Base-by-base conservation (phyloP, 2,888 invertebrate genomes). In the Andrena dorsata region DNA sequence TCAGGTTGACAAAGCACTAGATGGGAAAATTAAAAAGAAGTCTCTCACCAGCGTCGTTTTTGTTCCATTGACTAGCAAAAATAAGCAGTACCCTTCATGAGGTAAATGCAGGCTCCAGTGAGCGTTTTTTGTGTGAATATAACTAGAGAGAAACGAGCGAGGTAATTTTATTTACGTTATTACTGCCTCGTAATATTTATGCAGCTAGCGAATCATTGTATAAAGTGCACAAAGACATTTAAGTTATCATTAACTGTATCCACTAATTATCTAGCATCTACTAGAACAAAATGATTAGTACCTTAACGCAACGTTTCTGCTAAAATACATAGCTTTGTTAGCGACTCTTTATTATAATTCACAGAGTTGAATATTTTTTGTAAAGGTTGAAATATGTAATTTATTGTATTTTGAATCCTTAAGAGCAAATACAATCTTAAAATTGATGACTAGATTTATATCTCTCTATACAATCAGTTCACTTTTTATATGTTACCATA, bases 31-130 rank as follows among this genome's bases (percentile, higher is more conserved):
- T 4, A 95, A 95, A 28, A 95, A 96, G 81, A 97, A 96, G 88
- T 96, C 96, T 58, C 95, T 99, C 10, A 98, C 99, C 98, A 98
- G 98, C 58, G 99, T 99, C 13, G 97, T 98, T 88, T 99, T 98
- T 93, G 99, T 99, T 49, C 99, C 99, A 0, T 95, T 99, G 63
- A 99, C 99, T 0, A 98, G 98, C 94, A 96, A 96, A 93, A 95
- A 96, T 26, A 95, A 95, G 78, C 97, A 97, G 92, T 96, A 96
- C 95, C 95, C 96, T 65, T 92, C 93, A 86, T 92, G 92, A 90
- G 92, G 94, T 91, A 93, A 90, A 92, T 94, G 93, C 16, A 30
- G 61, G 87, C 88, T 92, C 76, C 90, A 89, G 73, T 92, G 80
- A 91, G 82, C 73, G 84, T 53, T 41, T 58, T 58, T 51, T 13